phyloP scores from a whole-genome alignment of 2,888 invertebrate genomes.

The Hirtodrosophila cameraria region DNA sequence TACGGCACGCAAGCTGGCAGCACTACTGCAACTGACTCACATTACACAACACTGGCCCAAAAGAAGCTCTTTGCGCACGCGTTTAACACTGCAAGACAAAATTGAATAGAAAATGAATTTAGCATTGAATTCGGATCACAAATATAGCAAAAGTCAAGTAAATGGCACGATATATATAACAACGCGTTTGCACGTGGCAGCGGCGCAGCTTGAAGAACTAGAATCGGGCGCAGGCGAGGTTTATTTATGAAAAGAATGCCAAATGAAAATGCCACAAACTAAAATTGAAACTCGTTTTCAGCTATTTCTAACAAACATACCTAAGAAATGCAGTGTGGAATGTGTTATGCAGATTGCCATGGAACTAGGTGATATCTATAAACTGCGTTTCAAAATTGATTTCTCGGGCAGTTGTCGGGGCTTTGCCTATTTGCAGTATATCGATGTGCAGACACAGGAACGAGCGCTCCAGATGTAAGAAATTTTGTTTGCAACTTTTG shows the following conservation, averaged over 20 bases:
- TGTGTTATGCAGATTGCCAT: conserved; percentile 61
- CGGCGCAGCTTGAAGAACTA: conserved; percentile 38
- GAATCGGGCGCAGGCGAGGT: conserved; percentile 77
- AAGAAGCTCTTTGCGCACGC: conserved; percentile 30
- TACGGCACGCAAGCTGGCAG: conserved; percentile 7
- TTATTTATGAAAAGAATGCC: too few relatives aligned
- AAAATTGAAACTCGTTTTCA: conserved; percentile 28
- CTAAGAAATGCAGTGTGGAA: conserved; percentile 31
- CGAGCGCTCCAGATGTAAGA: conserved; percentile 60
- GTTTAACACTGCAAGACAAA: background rate
- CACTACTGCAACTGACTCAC: background rate
- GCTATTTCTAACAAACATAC: conserved; percentile 53
- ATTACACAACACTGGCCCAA: background rate
- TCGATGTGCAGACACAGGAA: conserved; percentile 44
- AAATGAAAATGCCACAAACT: background rate
- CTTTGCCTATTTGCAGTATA: conserved; percentile 79
- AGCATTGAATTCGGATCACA: conserved; percentile 3
- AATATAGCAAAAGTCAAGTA: conserved; percentile 52
- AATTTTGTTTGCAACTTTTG: too few relatives aligned
- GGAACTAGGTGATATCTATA: conserved; percentile 71
- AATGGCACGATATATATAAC: conserved; percentile 77
- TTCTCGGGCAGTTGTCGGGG: conserved; percentile 68
- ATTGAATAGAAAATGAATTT: conserved; percentile 10
- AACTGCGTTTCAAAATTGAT: conserved; percentile 76
- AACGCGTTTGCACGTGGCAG: conserved; percentile 24